These are phyloP conservation scores for Bimastos eiseni DNA, from an alignment of 2,888 invertebrate genomes.

Conservation along the genomic window DNA sequence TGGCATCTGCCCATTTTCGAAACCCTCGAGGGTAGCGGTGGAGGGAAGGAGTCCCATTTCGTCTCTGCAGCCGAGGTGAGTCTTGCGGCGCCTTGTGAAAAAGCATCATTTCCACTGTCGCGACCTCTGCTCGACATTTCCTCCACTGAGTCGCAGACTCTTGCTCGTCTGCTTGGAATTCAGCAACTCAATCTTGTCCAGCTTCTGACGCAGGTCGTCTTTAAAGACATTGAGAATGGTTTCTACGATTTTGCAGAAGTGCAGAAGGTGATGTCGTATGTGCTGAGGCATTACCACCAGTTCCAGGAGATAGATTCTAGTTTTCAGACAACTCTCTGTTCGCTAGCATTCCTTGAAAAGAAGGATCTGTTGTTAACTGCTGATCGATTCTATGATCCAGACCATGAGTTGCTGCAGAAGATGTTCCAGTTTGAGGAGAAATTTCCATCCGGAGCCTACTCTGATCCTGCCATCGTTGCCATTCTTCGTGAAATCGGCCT, in stretches of 20 bases:
- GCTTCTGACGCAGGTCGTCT: slow-evolving; percentile 42
- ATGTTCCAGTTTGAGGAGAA: slow-evolving; percentile 45
- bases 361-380: slow-evolving; percentile 42
- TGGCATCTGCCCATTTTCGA: slow-evolving; percentile 44
- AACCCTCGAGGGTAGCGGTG: slow-evolving; percentile 37
- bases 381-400: slow-evolving; percentile 47
- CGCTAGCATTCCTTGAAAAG: slow-evolving; percentile 44
- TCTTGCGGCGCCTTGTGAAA: slow-evolving; percentile 41
- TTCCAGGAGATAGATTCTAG: slow-evolving; percentile 33
- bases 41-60: slow-evolving; percentile 29
- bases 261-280: slow-evolving; percentile 44
- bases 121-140: slow-evolving; percentile 38
- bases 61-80: slow-evolving; percentile 39
- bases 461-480: slow-evolving; percentile 40
- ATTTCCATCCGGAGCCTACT: slow-evolving; percentile 45
- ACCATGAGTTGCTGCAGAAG: slow-evolving; percentile 41
- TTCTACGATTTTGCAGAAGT: slow-evolving; percentile 42
- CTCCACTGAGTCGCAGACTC: slow-evolving; percentile 32
- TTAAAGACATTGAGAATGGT: slow-evolving; percentile 44
- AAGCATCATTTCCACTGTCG: slow-evolving; percentile 40
- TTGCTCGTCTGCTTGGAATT: slow-evolving; percentile 41
- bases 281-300: slow-evolving; percentile 42
- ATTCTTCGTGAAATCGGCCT: slow-evolving; percentile 48
- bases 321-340: slow-evolving; percentile 37
- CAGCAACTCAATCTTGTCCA: slow-evolving; percentile 34